phyloP scores from a whole-genome alignment of 2,888 invertebrate species.

The Drosophila paramelanica region DNA sequence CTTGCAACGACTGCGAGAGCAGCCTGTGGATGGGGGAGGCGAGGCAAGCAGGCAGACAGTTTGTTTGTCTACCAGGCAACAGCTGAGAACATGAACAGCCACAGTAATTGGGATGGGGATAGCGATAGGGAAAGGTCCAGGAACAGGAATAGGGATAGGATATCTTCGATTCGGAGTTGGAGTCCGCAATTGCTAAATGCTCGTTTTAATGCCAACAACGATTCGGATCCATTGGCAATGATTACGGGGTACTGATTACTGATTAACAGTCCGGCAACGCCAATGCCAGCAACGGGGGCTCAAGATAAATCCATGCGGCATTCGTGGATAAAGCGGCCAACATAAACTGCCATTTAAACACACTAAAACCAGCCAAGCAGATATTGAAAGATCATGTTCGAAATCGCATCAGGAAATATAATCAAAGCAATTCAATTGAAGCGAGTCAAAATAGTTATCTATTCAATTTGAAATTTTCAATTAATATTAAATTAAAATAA shows the following conservation, averaged over 20 bases:
- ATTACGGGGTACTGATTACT: slow-evolving; percentile 67
- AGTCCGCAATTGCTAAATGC: slow-evolving; percentile 25
- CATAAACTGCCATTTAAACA: too few species aligned
- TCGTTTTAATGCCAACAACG: slow-evolving; percentile 50
- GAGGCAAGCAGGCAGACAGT: slow-evolving; percentile 30
- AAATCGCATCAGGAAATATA: too few species aligned
- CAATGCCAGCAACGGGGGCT: neutral
- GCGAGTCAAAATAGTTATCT: too few species aligned
- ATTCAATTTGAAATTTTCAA: too few species aligned
- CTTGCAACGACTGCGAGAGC: slow-evolving; percentile 32
- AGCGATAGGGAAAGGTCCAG: neutral
- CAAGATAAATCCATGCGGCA: slow-evolving; percentile 32
- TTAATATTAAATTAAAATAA: too few species aligned
- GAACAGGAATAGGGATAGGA: neutral
- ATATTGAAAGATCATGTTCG: too few species aligned
- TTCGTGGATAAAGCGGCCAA: slow-evolving; percentile 2
- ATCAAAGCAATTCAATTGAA: too few species aligned
- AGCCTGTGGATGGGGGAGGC: neutral
- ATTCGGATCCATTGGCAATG: slow-evolving; percentile 50
- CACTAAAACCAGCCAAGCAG: neutral
- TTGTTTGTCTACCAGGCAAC: slow-evolving; percentile 51
- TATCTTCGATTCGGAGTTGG: neutral
- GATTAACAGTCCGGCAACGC: slow-evolving; percentile 36
- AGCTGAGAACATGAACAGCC: neutral
- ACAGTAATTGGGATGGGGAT: neutral